Base-by-base conservation (phyloP, 2,888 invertebrate genomes). In the Scotopteryx bipunctaria region DNA sequence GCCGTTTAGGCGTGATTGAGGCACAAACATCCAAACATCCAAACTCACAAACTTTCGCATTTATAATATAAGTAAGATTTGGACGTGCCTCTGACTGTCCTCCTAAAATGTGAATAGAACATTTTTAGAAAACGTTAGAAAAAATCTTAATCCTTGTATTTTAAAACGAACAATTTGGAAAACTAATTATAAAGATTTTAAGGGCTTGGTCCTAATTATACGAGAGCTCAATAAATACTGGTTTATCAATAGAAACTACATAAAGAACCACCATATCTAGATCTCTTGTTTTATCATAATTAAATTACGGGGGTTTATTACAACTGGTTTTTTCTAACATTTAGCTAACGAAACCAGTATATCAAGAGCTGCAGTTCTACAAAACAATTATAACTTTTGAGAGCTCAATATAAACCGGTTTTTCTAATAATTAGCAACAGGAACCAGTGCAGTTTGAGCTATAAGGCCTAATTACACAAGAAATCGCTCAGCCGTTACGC, bases 401-500 rank as follows among this genome's bases (percentile, higher is more conserved):
- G 13, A 41, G 41, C 11, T 48, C 35, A 32, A 35, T 15, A 1
- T 27, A 8, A 35, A 41, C 9, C 21, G 41, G 33, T 33, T 33
- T 16, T 2, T n/a, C 3, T 17, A 9, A 4, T 6, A 1, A 40
- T 5, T 36, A 14, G 21, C 15, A 40, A 0, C 19, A 5, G 6
- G 1, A 40, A 16, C 44, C 25, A 50, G 25, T 27, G 2, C 23
- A 45, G 9, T 17, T 2, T 23, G 40, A 47, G 14, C 35, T 25
- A 13, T 15, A 15, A 13, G 11, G 14, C 35, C 27, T 53, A 47
- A 53, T 47, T 53, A 47, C 17, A 23, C n/a, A 27, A 31, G 35
- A 41, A 40, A 55, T 46, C 47, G 48, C 27, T 59, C 45, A 42
- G 44, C 56, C 56, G 57, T 62, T 57, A 52, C 43, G 47, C 33